Conservation (phyloP, 2,797 vertebrate species). For the Ceyx erithaca region DNA sequence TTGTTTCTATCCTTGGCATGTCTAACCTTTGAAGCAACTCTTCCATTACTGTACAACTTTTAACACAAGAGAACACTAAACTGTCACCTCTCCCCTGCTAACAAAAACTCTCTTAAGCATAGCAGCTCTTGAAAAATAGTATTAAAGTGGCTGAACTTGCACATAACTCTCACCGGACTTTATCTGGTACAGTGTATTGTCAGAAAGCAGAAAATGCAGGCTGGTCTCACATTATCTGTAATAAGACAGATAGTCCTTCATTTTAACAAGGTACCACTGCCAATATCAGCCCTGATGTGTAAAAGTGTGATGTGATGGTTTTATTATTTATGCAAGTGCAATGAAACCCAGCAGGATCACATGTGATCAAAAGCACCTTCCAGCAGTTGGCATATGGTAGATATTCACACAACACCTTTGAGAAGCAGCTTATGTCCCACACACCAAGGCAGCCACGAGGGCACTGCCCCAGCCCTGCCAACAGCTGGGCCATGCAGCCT, state of each 20-base stretch:
- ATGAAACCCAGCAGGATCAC: not conserved
- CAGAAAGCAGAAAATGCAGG: conserved; percentile 68
- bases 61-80: not conserved
- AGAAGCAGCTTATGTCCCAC: not conserved
- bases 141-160: conserved; percentile 51
- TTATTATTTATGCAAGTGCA: conserved; percentile 57
- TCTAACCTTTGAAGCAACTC: not conserved
- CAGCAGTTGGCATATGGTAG: not conserved
- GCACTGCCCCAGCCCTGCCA: not conserved
- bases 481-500: not conserved
- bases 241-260: conserved; percentile 71
- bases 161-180: conserved; percentile 58
- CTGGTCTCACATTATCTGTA: conserved; percentile 68
- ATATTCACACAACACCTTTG: not conserved
- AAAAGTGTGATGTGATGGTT: conserved; percentile 41
- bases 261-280: conserved; percentile 74
- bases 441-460: not conserved
- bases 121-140: conserved; percentile 11
- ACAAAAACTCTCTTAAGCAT: conserved; percentile 13
- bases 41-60: not conserved
- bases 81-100: not conserved
- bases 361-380: conserved; percentile 18
- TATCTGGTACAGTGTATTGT: conserved; percentile 46
- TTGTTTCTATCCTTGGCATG: not conserved
- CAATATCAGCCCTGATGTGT: conserved; percentile 56